A percentile compares a stretch with the other conserved stretches of the same genome.
Conservation (phyloP, 2,113 vertebrate genomes). For the Hippolais icterina region DNA sequence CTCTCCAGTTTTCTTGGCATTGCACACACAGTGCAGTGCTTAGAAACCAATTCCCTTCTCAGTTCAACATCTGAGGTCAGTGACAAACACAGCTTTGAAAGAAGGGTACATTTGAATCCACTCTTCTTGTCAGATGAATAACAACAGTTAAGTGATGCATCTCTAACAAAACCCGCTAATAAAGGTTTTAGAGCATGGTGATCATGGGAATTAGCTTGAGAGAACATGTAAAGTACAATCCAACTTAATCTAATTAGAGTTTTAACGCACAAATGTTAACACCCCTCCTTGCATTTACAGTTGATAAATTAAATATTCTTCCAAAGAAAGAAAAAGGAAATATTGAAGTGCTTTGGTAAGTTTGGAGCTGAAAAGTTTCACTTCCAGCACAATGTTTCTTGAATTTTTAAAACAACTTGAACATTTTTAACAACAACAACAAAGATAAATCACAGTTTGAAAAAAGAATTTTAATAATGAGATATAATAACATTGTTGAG, state of each 20-base stretch:
- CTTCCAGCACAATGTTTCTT: neutral
- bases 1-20: neutral
- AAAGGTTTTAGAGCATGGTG: conserved; percentile 18
- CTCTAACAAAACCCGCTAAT: conserved; percentile 21
- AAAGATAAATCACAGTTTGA: neutral
- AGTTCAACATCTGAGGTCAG: neutral
- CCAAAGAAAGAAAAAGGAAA: neutral
- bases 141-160: conserved; percentile 18
- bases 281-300: neutral
- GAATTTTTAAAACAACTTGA: neutral
- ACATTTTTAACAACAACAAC: neutral
- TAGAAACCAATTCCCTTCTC: conserved; percentile 4
- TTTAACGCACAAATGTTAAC: neutral
- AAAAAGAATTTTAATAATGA: neutral
- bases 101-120: conserved; percentile 36
- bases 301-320: neutral
- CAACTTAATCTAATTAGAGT: conserved; percentile 42
- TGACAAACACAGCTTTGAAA: conserved; percentile 38
- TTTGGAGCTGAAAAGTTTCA: neutral
- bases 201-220: conserved; percentile 29
- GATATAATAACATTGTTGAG: neutral
- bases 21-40: neutral
- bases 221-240: neutral
- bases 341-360: neutral
- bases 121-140: conserved; percentile 19